Conservation (phyloP, 2,113 vertebrate species). For the Periophthalmodon schlosseri region DNA sequence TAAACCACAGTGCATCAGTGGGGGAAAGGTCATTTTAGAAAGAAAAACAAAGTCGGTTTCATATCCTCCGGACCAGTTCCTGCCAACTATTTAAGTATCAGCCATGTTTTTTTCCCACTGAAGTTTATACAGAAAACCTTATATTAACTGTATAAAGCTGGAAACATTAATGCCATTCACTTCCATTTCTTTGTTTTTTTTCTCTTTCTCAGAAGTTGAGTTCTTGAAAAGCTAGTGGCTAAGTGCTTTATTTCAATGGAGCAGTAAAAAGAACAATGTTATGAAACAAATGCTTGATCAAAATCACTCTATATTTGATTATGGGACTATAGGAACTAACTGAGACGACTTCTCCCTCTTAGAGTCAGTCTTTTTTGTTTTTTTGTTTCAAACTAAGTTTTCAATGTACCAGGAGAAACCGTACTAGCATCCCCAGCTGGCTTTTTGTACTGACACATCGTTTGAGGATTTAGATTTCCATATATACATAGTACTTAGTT, state of each 20-base stretch:
- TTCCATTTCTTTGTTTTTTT: not conserved
- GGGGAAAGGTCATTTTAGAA: conserved; percentile 51
- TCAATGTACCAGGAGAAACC: not conserved
- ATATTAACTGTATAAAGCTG: no score
- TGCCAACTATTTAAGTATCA: conserved; percentile 5
- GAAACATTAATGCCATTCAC: not conserved
- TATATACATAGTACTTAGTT: no score
- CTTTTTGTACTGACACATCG: not conserved
- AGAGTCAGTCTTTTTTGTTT: not conserved
- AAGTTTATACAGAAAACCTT: no score
- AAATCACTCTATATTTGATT: conserved; percentile 16
- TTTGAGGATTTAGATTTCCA: no score
- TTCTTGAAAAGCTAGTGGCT: conserved; percentile 56
- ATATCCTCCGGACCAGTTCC: conserved; percentile 69
- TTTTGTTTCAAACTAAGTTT: not conserved
- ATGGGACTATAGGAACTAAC: conserved; percentile 19
- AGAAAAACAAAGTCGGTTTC: conserved; percentile 46
- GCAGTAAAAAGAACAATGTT: conserved; percentile 45
- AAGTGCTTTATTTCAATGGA: conserved; percentile 23
- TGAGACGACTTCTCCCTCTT: conserved; percentile 18
- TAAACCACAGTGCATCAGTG: conserved; percentile 46
- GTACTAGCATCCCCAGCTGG: not conserved
- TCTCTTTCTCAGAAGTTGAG: conserved; percentile 57
- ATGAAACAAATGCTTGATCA: conserved; percentile 29
- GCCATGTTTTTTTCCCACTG: not conserved